Conservation (phyloP, 53 echinoderm and acorn worm species). For the Hippasteria phrygiana region DNA sequence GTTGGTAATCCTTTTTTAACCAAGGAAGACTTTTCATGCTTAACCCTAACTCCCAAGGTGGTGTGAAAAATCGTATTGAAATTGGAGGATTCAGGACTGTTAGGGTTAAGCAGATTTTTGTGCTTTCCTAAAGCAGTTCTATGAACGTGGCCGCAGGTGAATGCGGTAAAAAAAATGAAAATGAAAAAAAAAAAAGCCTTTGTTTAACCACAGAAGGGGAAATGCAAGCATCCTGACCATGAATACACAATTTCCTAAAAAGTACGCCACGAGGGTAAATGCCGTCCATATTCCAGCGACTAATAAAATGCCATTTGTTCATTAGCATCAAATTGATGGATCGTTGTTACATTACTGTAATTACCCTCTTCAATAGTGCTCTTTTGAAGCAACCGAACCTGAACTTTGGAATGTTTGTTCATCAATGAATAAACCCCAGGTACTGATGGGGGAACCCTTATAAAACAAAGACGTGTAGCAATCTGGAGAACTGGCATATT, state of each 20-base stretch:
- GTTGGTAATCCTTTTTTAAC: no score
- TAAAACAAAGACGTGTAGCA: no score
- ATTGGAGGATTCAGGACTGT: no score
- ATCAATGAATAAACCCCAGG: background rate
- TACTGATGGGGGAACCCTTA: background rate
- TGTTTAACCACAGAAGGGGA: background rate
- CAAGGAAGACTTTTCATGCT: no score
- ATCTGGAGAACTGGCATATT: no score
- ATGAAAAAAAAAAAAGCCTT: no score
- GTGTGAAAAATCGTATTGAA: no score
- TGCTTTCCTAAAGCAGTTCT: no score
- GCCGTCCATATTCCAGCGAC: background rate
- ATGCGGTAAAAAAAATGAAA: background rate
- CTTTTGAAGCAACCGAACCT: background rate
- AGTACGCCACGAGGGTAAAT: background rate
- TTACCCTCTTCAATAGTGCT: background rate
- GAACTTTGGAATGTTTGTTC: background rate
- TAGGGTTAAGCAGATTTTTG: no score
- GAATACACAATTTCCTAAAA: background rate
- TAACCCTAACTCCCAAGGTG: no score
- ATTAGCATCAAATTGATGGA: slow-evolving; percentile 10
- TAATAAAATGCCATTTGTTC: slow-evolving; percentile 8
- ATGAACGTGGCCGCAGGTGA: background rate
- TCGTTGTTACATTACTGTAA: background rate
- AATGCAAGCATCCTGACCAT: background rate